Conservation (phyloP, 1,140 invertebrate species). For the Ectropis grisescens region DNA sequence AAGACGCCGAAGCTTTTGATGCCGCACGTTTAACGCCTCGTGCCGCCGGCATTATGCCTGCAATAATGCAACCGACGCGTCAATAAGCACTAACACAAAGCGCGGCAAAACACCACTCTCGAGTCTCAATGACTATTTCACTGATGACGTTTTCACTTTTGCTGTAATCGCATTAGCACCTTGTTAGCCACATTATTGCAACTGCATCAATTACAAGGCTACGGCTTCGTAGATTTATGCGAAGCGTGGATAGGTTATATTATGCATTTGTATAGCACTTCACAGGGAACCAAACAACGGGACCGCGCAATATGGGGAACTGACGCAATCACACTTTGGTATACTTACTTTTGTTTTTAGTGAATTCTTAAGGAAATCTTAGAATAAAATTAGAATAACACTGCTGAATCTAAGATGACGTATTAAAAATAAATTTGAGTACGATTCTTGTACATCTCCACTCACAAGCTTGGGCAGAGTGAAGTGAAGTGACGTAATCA, state of each 20-base stretch:
- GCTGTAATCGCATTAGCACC: conserved; percentile 44
- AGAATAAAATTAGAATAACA: conserved; percentile 37
- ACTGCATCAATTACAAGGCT: conserved; percentile 50
- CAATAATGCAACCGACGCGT: conserved; percentile 58
- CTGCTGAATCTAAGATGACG: conserved; percentile 54
- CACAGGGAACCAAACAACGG: conserved; percentile 56
- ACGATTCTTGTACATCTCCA: conserved; percentile 53
- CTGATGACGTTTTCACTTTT: conserved; percentile 46
- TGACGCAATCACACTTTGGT: conserved; percentile 14
- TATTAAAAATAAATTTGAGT: conserved; percentile 55
- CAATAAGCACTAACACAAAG: conserved; percentile 47
- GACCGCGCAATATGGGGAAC: conserved; percentile 22
- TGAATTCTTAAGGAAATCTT: conserved; percentile 33
- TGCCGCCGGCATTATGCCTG: conserved; percentile 61
- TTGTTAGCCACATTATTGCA: conserved; percentile 32
- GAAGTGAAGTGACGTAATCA: conserved; percentile 17
- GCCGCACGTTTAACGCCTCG: conserved; percentile 57
- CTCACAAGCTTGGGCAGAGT: conserved; percentile 3
- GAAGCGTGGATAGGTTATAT: conserved; percentile 62
- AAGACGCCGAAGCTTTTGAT: conserved; percentile 45
- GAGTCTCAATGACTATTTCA: conserved; percentile 24
- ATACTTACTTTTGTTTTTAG: conserved; percentile 56
- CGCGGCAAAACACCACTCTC: conserved; percentile 39
- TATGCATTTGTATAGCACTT: conserved; percentile 64
- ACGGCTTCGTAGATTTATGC: conserved; percentile 53